Base-by-base conservation (phyloP, 2,797 vertebrate species). In the Decapterus maruadsi region DNA sequence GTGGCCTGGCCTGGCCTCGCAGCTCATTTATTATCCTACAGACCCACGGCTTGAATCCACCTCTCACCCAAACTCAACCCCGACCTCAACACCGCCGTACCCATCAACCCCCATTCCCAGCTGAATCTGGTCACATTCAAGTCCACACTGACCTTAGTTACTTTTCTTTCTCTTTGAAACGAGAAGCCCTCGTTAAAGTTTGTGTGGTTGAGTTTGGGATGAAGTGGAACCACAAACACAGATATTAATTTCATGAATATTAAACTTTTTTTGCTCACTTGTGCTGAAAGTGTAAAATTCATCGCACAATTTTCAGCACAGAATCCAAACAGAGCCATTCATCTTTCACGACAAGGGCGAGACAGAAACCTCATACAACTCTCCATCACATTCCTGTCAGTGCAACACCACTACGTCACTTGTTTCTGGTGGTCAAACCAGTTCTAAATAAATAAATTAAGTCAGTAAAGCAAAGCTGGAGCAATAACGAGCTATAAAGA, bases 381-480 rank as follows among this genome's bases (percentile, higher is more conserved):
- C 72, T 89, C 75, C 77, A 83, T 88, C 78, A 74, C 74, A 70
- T 73, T 82, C 78, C 78, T 81, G 82, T 85, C 81, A 81, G 22
- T 60, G 78, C 60, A 81, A 70, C 73, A 80, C 80, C 79, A 85
- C 72, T 84, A 91, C 87, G 81, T 93, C 89, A 89, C 78, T 89
- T 91, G 88, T 92, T 92, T 92, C 90, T 84, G 85, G 89, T 60
- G 83, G 83, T 87, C 87, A 85, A 90, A 92, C 64, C 81, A 77
- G 89, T 67, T 81, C 82, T 84, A 90, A 90, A 90, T 91, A 92
- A 92, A 90, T 91, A 93, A 94, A 93, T 90, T 78, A 93, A 92
- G 87, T 85, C 82, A 89, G 84, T 81, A 82, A 88, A 78, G 91
- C 79, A 82, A 86, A 84, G 80, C 76, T 79, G 66, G 72, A 92